Percentiles rank a stretch among this genome's conserved stretches.
phyloP scores from a whole-genome alignment of 1,140 invertebrate genomes.

The Zaprionus ornatus region DNA sequence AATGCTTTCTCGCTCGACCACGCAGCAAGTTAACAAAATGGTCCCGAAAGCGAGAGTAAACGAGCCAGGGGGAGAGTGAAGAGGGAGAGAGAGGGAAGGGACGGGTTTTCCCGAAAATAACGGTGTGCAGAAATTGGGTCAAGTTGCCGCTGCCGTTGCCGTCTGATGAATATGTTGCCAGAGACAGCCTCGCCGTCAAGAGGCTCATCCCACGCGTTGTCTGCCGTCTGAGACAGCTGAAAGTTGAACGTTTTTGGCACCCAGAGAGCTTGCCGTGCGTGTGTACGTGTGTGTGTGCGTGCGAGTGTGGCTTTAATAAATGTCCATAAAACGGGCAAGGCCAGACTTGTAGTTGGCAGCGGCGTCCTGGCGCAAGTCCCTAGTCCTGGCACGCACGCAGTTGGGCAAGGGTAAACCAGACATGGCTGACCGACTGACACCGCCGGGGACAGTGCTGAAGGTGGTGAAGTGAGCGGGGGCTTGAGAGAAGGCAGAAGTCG shows the following conservation, averaged over 20 bases:
- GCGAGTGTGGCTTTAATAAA: conserved; percentile 37
- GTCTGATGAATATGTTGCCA: conserved; percentile 55
- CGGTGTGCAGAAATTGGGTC: conserved; percentile 58
- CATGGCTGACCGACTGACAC: conserved; percentile 48
- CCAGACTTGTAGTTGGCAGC: conserved; percentile 31
- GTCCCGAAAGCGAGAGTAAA: background rate
- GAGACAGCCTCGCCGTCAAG: background rate
- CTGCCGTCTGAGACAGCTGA: conserved; percentile 39
- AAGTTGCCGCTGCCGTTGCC: conserved; percentile 69
- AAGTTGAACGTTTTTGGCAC: conserved; percentile 59
- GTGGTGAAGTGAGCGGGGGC: background rate
- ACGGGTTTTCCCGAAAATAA: background rate
- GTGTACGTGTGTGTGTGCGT: background rate
- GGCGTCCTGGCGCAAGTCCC: conserved; percentile 15
- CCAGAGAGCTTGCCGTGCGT: conserved; percentile 5
- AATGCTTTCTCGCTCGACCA: background rate
- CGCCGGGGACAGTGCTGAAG: background rate
- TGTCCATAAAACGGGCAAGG: conserved; percentile 32
- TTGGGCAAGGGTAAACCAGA: conserved; percentile 29
- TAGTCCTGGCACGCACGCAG: conserved; percentile 47
- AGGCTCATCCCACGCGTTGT: conserved; percentile 10
- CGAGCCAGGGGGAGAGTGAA: background rate
- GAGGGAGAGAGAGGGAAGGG: background rate
- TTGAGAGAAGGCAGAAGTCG: background rate
- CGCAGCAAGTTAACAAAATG: background rate